phyloP scores from a whole-genome alignment of 2,113 vertebrate species.

The Numida meleagris region DNA sequence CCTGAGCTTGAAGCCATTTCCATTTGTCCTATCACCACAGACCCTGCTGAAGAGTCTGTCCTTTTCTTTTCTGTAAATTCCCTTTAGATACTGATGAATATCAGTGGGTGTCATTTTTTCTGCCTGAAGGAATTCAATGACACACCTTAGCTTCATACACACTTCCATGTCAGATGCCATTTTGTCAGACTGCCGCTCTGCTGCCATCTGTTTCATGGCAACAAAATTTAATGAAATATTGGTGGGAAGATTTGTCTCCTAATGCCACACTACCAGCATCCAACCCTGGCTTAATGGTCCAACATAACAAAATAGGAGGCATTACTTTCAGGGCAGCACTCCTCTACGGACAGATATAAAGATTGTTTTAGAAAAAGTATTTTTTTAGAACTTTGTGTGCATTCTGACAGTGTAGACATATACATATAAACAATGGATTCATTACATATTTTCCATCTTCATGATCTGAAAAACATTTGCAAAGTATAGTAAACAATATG shows the following conservation, averaged over 20 bases:
- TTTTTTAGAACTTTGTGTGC: constrained; percentile 1
- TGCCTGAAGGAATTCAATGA: too few relatives aligned
- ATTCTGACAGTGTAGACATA: constrained; percentile 18
- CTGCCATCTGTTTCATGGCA: neutral
- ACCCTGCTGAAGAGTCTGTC: too few relatives aligned
- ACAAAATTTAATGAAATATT: neutral
- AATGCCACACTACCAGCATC: neutral
- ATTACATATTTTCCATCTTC: constrained; percentile 38
- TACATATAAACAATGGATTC: constrained; percentile 29
- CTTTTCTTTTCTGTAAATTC: too few relatives aligned
- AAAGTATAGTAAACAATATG: neutral
- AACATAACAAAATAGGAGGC: neutral
- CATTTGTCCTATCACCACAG: too few relatives aligned
- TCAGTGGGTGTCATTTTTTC: too few relatives aligned
- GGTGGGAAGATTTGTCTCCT: neutral
- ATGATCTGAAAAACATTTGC: neutral
- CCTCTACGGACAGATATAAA: neutral
- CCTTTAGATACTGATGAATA: too few relatives aligned
- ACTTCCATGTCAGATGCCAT: neutral
- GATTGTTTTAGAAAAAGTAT: neutral
- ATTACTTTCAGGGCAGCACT: neutral
- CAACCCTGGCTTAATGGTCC: neutral
- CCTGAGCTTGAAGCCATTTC: too few relatives aligned
- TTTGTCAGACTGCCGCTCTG: neutral
- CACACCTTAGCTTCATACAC: neutral